Conservation (phyloP, 2,797 vertebrate species). For the Oreortyx pictus region DNA sequence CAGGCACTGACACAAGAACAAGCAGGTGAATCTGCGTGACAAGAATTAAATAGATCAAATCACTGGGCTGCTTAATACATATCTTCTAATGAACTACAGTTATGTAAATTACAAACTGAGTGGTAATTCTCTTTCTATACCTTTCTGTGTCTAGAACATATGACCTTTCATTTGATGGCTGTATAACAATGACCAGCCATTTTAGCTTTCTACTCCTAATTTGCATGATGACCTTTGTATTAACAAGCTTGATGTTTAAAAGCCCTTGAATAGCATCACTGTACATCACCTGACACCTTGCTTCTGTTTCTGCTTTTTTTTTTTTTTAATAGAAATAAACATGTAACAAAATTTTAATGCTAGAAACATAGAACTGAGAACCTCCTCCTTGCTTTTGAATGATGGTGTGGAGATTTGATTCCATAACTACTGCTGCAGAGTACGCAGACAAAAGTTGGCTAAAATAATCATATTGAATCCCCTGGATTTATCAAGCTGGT, state of each 20-base stretch:
- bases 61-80: background rate
- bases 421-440: fast-evolving
- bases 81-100: background rate
- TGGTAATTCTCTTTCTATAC: background rate
- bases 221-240: background rate
- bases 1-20: background rate
- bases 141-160: background rate
- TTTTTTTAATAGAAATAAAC: background rate
- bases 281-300: background rate
- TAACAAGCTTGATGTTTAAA: background rate
- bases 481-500: background rate
- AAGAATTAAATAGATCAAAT: background rate
- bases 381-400: background rate
- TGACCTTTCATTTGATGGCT: background rate
- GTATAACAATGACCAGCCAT: background rate
- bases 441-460: background rate
- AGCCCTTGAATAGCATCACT: background rate
- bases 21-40: background rate
- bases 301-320: background rate
- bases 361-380: background rate
- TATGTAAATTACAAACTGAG: background rate
- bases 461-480: background rate
- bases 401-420: background rate
- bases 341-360: background rate
- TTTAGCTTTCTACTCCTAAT: background rate